Evolutionary conservation across 2,888 invertebrate species (phyloP).

Genomic region (Xanthorhoe designata): DNA sequence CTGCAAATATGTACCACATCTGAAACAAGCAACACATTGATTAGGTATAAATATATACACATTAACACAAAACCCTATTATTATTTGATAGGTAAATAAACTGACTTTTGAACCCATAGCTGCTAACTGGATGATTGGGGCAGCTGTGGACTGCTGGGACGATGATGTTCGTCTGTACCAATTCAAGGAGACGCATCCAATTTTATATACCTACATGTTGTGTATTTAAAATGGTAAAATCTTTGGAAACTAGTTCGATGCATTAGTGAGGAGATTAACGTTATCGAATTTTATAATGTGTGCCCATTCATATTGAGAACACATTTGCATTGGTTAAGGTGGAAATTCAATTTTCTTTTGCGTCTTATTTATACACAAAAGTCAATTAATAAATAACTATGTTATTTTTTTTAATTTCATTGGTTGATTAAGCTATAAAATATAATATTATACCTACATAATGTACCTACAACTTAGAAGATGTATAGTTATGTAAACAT

Average conservation of each 20-base stretch:
- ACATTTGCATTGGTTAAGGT: not conserved
- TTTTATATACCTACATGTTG: slow-evolving; percentile 70
- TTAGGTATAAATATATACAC: not conserved
- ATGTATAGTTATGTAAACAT: too few relatives aligned
- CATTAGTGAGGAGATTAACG: slow-evolving; percentile 46
- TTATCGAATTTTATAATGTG: slow-evolving; percentile 41
- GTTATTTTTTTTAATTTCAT: too few relatives aligned
- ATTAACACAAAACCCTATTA: not conserved
- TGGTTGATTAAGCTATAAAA: too few relatives aligned
- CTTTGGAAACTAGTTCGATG: slow-evolving; percentile 56
- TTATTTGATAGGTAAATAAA: slow-evolving; percentile 9
- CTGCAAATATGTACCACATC: slow-evolving; percentile 55
- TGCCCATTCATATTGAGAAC: not conserved
- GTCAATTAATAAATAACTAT: too few relatives aligned
- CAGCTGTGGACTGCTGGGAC: slow-evolving; percentile 51
- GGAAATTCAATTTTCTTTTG: too few relatives aligned
- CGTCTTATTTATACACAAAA: too few relatives aligned
- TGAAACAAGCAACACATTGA: slow-evolving; percentile 53
- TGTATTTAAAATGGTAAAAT: slow-evolving; percentile 56
- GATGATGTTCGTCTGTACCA: slow-evolving; percentile 57
- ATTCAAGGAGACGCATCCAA: slow-evolving; percentile 54
- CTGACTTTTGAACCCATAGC: slow-evolving; percentile 64
- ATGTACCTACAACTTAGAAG: too few relatives aligned
- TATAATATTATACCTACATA: too few relatives aligned
- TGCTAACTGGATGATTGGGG: slow-evolving; percentile 48